Evolutionary conservation across 2,888 invertebrate genomes (phyloP).

Genomic region (Diadromus collaris): DNA sequence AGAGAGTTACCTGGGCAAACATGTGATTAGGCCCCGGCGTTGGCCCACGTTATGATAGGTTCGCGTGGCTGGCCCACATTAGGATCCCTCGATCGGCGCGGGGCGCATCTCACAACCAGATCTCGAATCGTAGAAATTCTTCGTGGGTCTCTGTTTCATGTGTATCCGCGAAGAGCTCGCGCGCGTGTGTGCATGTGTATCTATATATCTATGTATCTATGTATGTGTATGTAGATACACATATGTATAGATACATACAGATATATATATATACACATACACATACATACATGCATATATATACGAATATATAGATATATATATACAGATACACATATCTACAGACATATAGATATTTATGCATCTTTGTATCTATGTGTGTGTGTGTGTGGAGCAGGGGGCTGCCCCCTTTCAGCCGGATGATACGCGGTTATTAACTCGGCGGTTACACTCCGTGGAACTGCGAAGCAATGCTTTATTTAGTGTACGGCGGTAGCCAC

Average conservation of each 20-base stretch:
- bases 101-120: conserved; percentile 67
- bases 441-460: conserved; percentile 51
- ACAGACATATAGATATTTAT: no score
- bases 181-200: no score
- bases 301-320: no score
- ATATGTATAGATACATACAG: not conserved
- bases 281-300: no score
- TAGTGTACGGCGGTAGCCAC: conserved; percentile 1
- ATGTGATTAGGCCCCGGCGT: conserved; percentile 74
- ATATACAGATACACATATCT: no score
- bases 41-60: conserved; percentile 78
- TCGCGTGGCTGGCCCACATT: conserved; percentile 79
- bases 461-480: conserved; percentile 43
- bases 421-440: conserved; percentile 72
- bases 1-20: conserved; percentile 76
- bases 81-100: conserved; percentile 63
- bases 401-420: conserved; percentile 60
- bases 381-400: not conserved
- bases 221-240: conserved; percentile 9
- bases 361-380: no score
- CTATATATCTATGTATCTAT: no score
- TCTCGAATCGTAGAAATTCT: conserved; percentile 78
- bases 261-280: no score
- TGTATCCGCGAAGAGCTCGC: conserved; percentile 7
- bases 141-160: no score